Evolutionary conservation across 2,797 vertebrate species (phyloP), one percentile per base, ranked within the genome.

Genomic region (Pangasius larnaudii): DNA sequence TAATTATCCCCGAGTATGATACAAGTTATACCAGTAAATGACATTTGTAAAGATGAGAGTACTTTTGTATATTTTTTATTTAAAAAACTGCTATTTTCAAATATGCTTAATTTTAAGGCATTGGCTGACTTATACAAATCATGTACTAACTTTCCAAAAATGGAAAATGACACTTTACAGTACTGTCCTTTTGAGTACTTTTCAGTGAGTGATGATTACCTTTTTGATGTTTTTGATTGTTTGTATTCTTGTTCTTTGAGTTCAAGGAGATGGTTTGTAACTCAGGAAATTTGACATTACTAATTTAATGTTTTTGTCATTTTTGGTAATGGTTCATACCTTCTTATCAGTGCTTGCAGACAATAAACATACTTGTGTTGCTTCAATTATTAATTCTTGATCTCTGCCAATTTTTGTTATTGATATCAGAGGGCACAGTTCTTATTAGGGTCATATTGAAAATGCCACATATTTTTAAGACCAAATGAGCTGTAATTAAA

Each of bases 211-310:
- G 39, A 51, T 74, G 59, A 65, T 30, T 82, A 46, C 78, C 19
- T 39, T 59, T 59, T 59, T 59, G 13, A 85, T 86, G 5, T 74
- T 82, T 14, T 5, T 77, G 42, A 27, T 84, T 24, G 3, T 84
- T 82, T 87, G n/a, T 90, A 30, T 42, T 42, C 42, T 42, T 42
- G 42, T 42, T 42, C 4, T 42, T 85, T 89, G 84, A 27, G 46
- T 75, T 85, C 33, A 63, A 36, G 2, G 36, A 80, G 30, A 75
- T 19, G 33, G 4, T 72, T 53, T 59, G 30, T 91, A 42, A 59
- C 46, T 78, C 85, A 74, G 85, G 65, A 88, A 87, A 58, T 65
- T 59, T 65, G 0, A 85, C n/a, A 77, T 82, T 88, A 39, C 30
- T 67, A 30, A 51, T 86, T 84, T 74, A 56, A 39, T 42, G 71